A percentile compares a stretch with the other conserved stretches of the same genome.
Evolutionary conservation across 2,113 vertebrate genomes (phyloP).

Genomic region (Caretta caretta): DNA sequence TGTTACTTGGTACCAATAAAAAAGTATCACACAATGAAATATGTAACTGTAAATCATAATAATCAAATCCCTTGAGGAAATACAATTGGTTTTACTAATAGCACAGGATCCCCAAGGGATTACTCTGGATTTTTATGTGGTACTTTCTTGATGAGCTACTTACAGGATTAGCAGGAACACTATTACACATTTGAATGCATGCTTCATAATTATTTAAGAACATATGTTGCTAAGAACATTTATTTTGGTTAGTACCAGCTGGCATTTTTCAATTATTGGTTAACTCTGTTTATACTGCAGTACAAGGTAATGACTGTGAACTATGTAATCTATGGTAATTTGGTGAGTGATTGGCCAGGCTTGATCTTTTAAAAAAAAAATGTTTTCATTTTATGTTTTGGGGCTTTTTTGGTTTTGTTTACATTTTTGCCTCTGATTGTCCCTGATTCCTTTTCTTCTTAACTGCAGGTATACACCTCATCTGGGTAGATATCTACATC

Average conservation of each 20-base stretch:
- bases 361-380: not conserved
- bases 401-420: not conserved
- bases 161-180: not conserved
- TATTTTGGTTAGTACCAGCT: not conserved
- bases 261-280: not conserved
- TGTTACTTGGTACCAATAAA: conserved; percentile 43
- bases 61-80: conserved; percentile 13
- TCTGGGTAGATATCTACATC: not conserved
- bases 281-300: not conserved
- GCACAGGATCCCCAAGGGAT: not conserved
- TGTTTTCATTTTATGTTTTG: not conserved
- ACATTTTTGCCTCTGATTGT: not conserved
- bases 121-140: not conserved
- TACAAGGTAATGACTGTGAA: not conserved
- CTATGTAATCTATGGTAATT: not conserved
- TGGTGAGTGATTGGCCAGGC: not conserved
- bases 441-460: not conserved
- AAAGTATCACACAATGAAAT: not conserved
- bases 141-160: not conserved
- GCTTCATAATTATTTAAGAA: not conserved
- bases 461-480: not conserved
- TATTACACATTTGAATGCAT: not conserved
- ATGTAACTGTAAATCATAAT: conserved; percentile 1
- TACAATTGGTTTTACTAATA: not conserved
- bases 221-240: not conserved